Evolutionary conservation across 2,113 vertebrate species (phyloP).

Genomic region (Pangasianodon gigas): DNA sequence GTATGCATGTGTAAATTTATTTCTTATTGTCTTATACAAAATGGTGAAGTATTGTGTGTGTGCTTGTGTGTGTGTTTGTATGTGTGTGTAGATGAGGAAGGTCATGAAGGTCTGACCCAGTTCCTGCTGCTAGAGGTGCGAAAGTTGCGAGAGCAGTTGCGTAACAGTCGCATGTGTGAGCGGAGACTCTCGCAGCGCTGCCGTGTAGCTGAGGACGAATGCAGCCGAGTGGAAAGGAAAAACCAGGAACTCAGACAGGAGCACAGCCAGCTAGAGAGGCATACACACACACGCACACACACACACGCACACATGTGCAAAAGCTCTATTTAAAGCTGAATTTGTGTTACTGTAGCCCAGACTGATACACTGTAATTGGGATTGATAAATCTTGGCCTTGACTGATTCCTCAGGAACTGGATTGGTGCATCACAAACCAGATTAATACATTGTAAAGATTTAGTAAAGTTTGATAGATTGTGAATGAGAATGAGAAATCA

Average conservation of each 20-base stretch:
- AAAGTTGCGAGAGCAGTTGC: slow-evolving; percentile 84
- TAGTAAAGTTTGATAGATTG: too few species aligned
- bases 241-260: slow-evolving; percentile 80
- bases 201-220: slow-evolving; percentile 83
- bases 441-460: too few species aligned
- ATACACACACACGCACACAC: neutral
- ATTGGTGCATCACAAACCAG: too few species aligned
- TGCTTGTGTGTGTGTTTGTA: neutral
- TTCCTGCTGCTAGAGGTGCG: slow-evolving; percentile 92
- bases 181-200: slow-evolving; percentile 85
- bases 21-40: neutral
- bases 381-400: too few species aligned
- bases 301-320: neutral
- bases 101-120: slow-evolving; percentile 91
- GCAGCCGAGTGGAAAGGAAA: slow-evolving; percentile 76
- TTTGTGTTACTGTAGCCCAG: too few species aligned
- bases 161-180: slow-evolving; percentile 80
- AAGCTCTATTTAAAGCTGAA: too few species aligned
- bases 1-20: neutral
- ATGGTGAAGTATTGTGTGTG: neutral
- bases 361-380: too few species aligned
- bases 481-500: too few species aligned
- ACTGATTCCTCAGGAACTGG: too few species aligned
- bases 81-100: slow-evolving; percentile 82
- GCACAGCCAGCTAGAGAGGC: slow-evolving; percentile 81